Evolutionary conservation across 2,113 vertebrate genomes (phyloP), one percentile per base, ranked within the genome.

Genomic region (Phainopepla nitens): DNA sequence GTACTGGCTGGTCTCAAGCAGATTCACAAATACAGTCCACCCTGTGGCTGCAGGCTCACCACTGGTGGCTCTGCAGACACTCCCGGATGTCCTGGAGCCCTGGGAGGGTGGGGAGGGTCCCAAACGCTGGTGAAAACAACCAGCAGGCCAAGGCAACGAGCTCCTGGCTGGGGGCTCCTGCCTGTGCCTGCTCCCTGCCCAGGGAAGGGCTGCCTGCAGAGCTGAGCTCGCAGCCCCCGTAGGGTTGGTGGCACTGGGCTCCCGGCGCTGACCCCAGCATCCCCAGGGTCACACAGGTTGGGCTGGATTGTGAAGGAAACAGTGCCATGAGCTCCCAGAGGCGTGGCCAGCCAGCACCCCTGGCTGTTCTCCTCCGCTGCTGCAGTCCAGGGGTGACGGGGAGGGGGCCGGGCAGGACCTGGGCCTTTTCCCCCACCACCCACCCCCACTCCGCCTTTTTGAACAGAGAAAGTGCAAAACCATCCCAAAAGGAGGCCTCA

Each of bases 21-120:
- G 80, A 96, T 98, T 98, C 98, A 98, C 97, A 97, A 94, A 98
- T 85, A 97, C 98, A 97, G 97, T 97, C 98, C 98, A 99, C 98
- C 98, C 98, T 98, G 98, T 94, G 7, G 22, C 93, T 93, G 87
- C 89, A 45, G 87, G 45, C 88, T 81, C 62, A n/a, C 80, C 71
- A 0, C 56, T 6, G 4, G 15, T 45, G 82, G 80, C 29, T 51
- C 72, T 56, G 85, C 65, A 39, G 66, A 5, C 56, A 0, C 66
- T 25, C 72, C 1, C 3, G 1, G 4, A 1, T 2, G 42, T 21
- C 61, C 91, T 15, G 82, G 85, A 93, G 91, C 87, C 62, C 54
- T 4, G 81, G 72, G 93, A 71, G 87, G 93, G 81, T 1, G 50
- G 80, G 81, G 42, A 57, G 44, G 93, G 25, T 88, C 78, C 54